Evolutionary conservation across 2,888 invertebrate genomes (phyloP).

Genomic region (Plemyria rubiginata): DNA sequence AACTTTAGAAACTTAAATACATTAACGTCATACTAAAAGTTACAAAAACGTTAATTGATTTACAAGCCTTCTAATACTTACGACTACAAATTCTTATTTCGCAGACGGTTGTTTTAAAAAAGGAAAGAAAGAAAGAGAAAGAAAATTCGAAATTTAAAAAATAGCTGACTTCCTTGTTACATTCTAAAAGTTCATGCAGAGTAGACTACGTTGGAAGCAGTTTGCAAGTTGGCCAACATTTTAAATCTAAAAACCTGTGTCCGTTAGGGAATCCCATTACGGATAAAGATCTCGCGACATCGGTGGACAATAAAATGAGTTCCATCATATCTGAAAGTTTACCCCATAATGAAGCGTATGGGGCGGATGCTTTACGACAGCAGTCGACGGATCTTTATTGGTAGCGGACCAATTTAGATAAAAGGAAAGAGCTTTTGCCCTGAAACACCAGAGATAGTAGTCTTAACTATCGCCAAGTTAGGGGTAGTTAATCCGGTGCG

Average conservation of each 20-base stretch:
- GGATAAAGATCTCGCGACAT: slow-evolving; percentile 83
- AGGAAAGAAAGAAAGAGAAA: too few species aligned
- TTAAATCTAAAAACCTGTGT: slow-evolving; percentile 57
- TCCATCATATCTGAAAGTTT: slow-evolving; percentile 85
- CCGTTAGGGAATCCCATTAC: slow-evolving; percentile 71
- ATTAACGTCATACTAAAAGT: slow-evolving; percentile 42
- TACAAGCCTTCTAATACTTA: slow-evolving; percentile 14
- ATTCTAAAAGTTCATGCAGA: slow-evolving; percentile 50
- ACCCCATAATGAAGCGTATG: slow-evolving; percentile 85
- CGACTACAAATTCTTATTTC: slow-evolving; percentile 23
- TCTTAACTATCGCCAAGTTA: slow-evolving; percentile 85
- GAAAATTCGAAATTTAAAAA: slow-evolving; percentile 43
- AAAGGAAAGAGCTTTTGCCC: slow-evolving; percentile 83
- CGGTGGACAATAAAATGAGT: slow-evolving; percentile 83
- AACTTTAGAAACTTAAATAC: slow-evolving; percentile 55
- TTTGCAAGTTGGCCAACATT: slow-evolving; percentile 57
- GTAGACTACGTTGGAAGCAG: slow-evolving; percentile 53
- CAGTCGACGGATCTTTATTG: slow-evolving; percentile 83
- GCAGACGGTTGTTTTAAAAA: slow-evolving; percentile 26
- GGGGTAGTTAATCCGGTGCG: slow-evolving; percentile 82
- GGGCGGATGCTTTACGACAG: slow-evolving; percentile 84
- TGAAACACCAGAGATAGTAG: slow-evolving; percentile 83
- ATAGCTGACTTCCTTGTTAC: slow-evolving; percentile 42
- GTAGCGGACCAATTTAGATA: slow-evolving; percentile 85
- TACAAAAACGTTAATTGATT: slow-evolving; percentile 17